Evolutionary conservation across 2,113 vertebrate species (phyloP).

Genomic region (Glaucomys volans): DNA sequence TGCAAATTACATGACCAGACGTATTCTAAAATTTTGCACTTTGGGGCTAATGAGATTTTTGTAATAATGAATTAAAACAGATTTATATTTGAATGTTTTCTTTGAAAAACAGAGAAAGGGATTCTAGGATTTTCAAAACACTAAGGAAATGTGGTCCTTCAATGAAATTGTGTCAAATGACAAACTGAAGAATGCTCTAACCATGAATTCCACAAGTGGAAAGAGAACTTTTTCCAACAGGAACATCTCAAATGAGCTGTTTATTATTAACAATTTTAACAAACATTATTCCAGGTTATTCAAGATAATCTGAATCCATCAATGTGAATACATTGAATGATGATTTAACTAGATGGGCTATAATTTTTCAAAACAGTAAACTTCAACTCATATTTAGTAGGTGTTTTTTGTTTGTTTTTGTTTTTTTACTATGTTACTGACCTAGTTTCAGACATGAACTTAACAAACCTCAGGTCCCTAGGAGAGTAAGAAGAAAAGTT

Average conservation of each 20-base stretch:
- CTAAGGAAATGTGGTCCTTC: neutral
- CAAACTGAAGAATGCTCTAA: neutral
- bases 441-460: slow-evolving; percentile 72
- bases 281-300: slow-evolving; percentile 10
- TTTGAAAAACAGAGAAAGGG: slow-evolving; percentile 35
- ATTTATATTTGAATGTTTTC: slow-evolving; percentile 49
- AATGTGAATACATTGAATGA: neutral
- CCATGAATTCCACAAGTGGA: neutral
- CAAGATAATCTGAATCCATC: neutral
- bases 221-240: neutral
- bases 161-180: neutral
- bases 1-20: slow-evolving; percentile 25
- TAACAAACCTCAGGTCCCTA: slow-evolving; percentile 39
- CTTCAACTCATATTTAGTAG: slow-evolving; percentile 54
- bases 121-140: slow-evolving; percentile 30
- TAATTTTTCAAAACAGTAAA: slow-evolving; percentile 60
- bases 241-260: slow-evolving; percentile 8
- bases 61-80: slow-evolving; percentile 40
- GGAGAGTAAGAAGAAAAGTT: slow-evolving; percentile 62
- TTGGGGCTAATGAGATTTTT: slow-evolving; percentile 52
- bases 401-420: neutral
- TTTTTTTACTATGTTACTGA: slow-evolving; percentile 52
- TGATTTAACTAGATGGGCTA: slow-evolving; percentile 24
- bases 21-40: slow-evolving; percentile 20
- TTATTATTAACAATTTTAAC: slow-evolving; percentile 13